Percentiles rank a stretch among this genome's conserved stretches.
phyloP scores from a whole-genome alignment of 2,888 invertebrate genomes.

The Athrips mouffetella region DNA sequence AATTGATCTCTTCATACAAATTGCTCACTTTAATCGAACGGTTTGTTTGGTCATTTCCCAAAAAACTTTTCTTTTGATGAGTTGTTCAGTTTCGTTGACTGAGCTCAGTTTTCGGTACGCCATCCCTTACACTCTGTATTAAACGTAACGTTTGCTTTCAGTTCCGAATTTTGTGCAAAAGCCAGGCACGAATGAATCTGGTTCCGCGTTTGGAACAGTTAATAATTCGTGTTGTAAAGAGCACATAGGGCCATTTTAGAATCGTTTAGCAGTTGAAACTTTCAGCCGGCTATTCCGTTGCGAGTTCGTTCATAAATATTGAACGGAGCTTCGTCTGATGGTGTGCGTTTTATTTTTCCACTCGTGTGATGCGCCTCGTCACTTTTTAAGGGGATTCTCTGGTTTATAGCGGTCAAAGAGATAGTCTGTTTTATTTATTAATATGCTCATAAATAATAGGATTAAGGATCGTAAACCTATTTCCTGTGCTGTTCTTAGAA shows the following conservation, averaged over 20 bases:
- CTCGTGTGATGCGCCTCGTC: slow-evolving; percentile 31
- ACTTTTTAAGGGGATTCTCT: slow-evolving; percentile 8
- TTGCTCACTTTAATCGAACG: too few species aligned
- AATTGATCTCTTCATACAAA: too few species aligned
- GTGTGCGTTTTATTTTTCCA: slow-evolving; percentile 41
- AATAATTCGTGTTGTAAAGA: slow-evolving; percentile 35
- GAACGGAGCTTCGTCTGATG: slow-evolving; percentile 43
- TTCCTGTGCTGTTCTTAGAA: too few species aligned
- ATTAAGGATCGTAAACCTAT: not conserved
- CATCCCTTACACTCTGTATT: not conserved
- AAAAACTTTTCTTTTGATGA: too few species aligned
- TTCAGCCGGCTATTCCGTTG: slow-evolving; percentile 43
- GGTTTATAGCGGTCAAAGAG: not conserved
- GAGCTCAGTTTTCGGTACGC: too few species aligned
- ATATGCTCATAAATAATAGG: not conserved
- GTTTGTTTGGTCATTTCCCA: too few species aligned
- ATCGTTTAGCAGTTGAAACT: slow-evolving; percentile 44
- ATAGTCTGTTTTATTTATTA: not conserved
- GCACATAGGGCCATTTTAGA: slow-evolving; percentile 36
- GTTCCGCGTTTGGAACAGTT: slow-evolving; percentile 35
- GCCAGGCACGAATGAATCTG: slow-evolving; percentile 13
- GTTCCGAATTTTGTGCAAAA: not conserved
- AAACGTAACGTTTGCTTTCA: not conserved
- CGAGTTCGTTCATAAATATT: slow-evolving; percentile 49
- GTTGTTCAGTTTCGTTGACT: too few species aligned